Evolutionary conservation across 2,888 invertebrate species (phyloP), one percentile per base, ranked within the genome.

Genomic region (Diaperis boleti): DNA sequence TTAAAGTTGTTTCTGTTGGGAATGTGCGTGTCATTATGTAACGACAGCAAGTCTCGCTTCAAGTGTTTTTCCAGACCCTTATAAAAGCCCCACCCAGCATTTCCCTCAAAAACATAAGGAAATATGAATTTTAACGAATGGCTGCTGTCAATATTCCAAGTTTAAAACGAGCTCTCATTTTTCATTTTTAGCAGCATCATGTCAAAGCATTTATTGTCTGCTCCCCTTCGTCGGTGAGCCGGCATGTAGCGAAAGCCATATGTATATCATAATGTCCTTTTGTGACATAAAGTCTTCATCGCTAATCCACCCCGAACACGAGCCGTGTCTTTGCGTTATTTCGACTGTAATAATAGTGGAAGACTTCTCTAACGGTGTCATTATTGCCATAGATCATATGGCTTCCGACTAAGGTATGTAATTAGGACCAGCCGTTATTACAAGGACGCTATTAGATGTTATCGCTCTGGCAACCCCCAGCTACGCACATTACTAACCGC

Each of bases 331-430:
- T 64, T 64, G 62, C 47, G 49, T 41, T 33, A 14, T 56, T 57
- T 57, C 57, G 35, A 35, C 35, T 14, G 52, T 67, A 65, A 67
- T 65, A 67, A 59, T 59, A 62, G 54, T 37, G 39, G 54, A 44
- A 59, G 42, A 62, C 62, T 45, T 55, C 50, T 55, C 22, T 42
- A 57, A 56, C 45, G 33, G 41, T 61, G 66, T 66, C 68, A 69
- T 69, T 64, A 70, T 70, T 69, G 67, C 63, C 59, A 61, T 68
- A 69, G 66, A 70, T 70, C 70, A 70, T 66, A 67, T 57, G 57
- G 60, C 63, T 61, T 61, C 59, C 64, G 54, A 59, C 41, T 20
- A 61, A 49, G 66, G 54, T 61, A 64, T 65, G 60, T 70, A 70
- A 70, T 70, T 70, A 70, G 66, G 64, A 55, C 39, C 59, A 29